These are phyloP conservation scores for Monoplex corrugatus DNA, from an alignment of 2,888 invertebrate genomes.

Conservation along the genomic window DNA sequence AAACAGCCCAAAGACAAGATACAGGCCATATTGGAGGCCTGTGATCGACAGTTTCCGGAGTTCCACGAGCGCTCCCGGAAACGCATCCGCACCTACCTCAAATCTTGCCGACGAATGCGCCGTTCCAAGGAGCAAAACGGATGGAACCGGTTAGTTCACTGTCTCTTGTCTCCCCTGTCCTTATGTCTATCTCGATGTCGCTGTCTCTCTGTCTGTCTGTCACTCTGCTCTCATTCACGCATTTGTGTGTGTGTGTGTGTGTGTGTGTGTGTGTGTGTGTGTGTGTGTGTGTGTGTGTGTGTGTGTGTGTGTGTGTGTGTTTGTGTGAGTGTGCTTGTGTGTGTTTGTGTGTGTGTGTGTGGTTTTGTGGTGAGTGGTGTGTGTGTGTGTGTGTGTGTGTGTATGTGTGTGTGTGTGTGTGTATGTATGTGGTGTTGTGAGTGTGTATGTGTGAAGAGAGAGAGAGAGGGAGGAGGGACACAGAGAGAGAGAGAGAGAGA, in stretches of 20 bases:
- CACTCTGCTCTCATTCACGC: neutral
- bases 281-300: conserved; percentile 15
- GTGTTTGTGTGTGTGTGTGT: neutral
- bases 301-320: neutral
- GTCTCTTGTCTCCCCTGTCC: neutral
- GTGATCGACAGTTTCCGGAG: conserved; percentile 97
- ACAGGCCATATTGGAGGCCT: conserved; percentile 98
- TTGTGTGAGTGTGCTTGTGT: neutral
- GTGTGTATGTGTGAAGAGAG: too few relatives aligned
- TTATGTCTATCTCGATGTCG: too few relatives aligned
- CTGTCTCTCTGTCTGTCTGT: neutral
- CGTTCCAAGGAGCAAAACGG: conserved; percentile 90
- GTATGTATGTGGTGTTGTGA: neutral
- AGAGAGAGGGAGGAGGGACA: too few relatives aligned
- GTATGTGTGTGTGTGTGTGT: neutral
- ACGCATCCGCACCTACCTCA: conserved; percentile 95
- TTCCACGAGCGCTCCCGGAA: conserved; percentile 97
- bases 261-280: conserved; percentile 18
- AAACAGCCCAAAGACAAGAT: conserved; percentile 99
- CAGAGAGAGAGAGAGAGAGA: too few relatives aligned
- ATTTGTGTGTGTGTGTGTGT: conserved; percentile 10
- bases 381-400: conserved; percentile 17
- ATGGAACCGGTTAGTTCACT: conserved; percentile 89
- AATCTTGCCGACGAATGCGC: conserved; percentile 96
- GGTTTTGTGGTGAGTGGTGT: too few relatives aligned